Evolutionary conservation across 2,113 vertebrate species (phyloP), one percentile per base, ranked within the genome.

Genomic region (Xenopus laevis): DNA sequence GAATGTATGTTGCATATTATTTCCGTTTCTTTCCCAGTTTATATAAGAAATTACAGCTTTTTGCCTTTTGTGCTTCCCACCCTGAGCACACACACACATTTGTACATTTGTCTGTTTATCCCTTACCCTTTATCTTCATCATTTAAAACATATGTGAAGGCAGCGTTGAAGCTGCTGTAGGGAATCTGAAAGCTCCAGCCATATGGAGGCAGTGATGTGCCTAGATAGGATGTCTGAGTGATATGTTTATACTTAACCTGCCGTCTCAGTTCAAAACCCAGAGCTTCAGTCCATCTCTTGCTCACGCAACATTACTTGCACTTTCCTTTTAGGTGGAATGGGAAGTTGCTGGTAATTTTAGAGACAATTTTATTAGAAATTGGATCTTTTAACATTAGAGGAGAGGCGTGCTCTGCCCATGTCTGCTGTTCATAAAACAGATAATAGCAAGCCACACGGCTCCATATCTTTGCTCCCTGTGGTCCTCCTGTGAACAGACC

Each of bases 221-320:
- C 67, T 64, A 57, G 67, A 70, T 69, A 77, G 47, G 47, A 70
- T 77, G 59, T 64, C 73, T 70, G 67, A 70, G 52, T 64, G 64
- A 74, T 74, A 55, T 67, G 65, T 74, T 74, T 74, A 74, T 74
- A 60, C 72, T 74, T 68, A 65, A 68, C 72, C 64, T 68, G 72
- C 65, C 50, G 55, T 74, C 55, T 68, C 64, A 58, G 60, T 27
- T 27, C 23, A 27, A 27, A 58, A 58, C 63, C 58, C 27, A 57
- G 57, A 61, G 18, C 66, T 13, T 45, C 20, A 70, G 67, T 40
- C 74, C 58, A 64, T 70, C 59, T 47, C 64, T 47, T 64, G 27
- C 66, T 77, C 47, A 68, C 44, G 40, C 74, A 55, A 30, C 59
- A n/a, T 69, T 77, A 57, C 66, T 17, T 53, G 66, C 45, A 17